A percentile compares a stretch with the other conserved stretches of the same genome.
Conservation (phyloP, 2,113 vertebrate genomes). For the Leiothrix lutea region DNA sequence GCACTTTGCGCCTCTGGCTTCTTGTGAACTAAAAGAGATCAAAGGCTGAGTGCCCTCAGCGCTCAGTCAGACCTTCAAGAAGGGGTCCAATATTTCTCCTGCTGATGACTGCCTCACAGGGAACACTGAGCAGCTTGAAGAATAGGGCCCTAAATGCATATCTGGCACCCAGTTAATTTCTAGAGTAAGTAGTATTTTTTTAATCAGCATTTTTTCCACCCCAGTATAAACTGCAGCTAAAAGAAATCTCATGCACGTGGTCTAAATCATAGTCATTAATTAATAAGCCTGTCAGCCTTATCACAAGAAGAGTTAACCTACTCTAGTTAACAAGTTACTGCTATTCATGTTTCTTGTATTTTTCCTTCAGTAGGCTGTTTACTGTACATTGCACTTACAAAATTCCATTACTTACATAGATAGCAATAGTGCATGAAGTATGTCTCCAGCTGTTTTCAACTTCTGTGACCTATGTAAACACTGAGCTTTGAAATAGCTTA, state of each 20-base stretch:
- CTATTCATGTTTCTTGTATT: neutral
- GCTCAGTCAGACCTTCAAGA: constrained; percentile 19
- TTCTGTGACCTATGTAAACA: neutral
- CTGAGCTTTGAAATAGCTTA: neutral
- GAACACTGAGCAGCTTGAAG: constrained; percentile 5
- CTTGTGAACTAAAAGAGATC: constrained; percentile 31
- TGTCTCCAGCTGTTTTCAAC: neutral
- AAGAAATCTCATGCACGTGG: neutral
- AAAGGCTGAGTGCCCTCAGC: constrained; percentile 15
- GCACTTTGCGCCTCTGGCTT: neutral
- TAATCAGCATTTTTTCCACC: neutral
- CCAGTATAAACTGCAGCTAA: neutral
- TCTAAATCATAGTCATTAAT: constrained; percentile 4
- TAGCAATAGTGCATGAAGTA: neutral
- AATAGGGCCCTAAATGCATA: constrained; percentile 5
- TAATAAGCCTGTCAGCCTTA: neutral
- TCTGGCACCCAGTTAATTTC: constrained; percentile 22
- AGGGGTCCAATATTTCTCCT: neutral
- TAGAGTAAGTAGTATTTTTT: neutral
- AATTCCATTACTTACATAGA: neutral
- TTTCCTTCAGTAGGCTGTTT: neutral
- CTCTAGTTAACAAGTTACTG: neutral
- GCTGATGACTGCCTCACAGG: constrained; percentile 3
- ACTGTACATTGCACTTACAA: neutral
- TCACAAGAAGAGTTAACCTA: neutral